Base-by-base conservation (phyloP, 2,888 invertebrate genomes). In the Myopa tessellatipennis region DNA sequence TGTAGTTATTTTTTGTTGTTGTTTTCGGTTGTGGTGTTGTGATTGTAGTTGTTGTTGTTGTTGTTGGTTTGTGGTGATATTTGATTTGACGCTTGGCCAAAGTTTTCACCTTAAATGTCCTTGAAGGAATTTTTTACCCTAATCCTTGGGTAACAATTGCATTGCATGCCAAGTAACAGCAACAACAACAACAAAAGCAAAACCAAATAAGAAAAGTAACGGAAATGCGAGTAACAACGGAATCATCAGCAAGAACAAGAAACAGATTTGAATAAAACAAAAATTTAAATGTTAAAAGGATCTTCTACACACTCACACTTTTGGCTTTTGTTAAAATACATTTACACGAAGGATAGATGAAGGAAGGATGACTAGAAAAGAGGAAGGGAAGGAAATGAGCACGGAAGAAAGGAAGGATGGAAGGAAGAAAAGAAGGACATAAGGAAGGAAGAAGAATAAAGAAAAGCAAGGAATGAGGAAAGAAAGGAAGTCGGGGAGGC, bases 71-170 rank as follows among this genome's bases (percentile, higher is more conserved):
- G 45, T 45, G 6, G 10, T 45, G 6, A 6, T 45, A 45, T 45
- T 45, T 45, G 6, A 45, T 6, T 45, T 45, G 45, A 45, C 45
- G 45, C 2, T 45, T 45, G 34, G 4, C 34, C 36, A 55, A 55
- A 36, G 70, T 40, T 45, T 70, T 70, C 55, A 70, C 70, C 70
- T 70, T 70, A 70, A 70, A 70, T 70, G 70, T 70, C 70, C 52
- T 70, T 65, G 55, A 38, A 45, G 16, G 38, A 10, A 58, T 26
- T 55, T 34, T 55, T 72, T 72, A 14, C 16, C 71, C 18, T 71
- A 71, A 45, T 45, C 71, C 50, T 71, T 26, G 16, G 71, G 10
- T 55, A 36, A 45, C 1, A 72, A 34, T 26, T 60, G 73, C 34
- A 61, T n/a, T n/a, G n/a, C n/a, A 16, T 38, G 58, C 38, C 60